Evolutionary conservation across 2,113 vertebrate genomes (phyloP).

Genomic region (Proterorhinus semilunaris): DNA sequence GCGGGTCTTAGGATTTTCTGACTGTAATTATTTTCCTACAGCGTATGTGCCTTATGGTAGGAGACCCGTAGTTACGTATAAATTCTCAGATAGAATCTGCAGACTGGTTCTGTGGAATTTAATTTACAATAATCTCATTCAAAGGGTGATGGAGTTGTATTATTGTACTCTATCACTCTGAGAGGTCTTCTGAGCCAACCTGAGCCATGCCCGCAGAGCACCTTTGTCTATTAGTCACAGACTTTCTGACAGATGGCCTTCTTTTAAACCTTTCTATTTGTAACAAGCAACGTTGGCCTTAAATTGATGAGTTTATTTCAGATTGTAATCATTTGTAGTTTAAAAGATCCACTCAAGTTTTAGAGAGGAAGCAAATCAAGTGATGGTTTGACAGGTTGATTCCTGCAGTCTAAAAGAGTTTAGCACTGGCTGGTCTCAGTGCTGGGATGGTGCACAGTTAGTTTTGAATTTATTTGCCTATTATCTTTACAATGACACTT

Average conservation of each 20-base stretch:
- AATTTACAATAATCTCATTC: conserved; percentile 1
- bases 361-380: conserved; percentile 11
- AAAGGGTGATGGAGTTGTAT: conserved; percentile 21
- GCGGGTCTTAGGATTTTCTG: conserved; percentile 34
- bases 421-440: conserved; percentile 60
- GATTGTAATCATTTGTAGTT: conserved; percentile 11
- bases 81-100: conserved; percentile 29
- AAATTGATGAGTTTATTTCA: conserved; percentile 18
- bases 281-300: conserved; percentile 28
- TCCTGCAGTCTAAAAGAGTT: conserved; percentile 28
- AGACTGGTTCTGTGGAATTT: conserved; percentile 49
- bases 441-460: conserved; percentile 38
- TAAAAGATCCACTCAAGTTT: conserved; percentile 22
- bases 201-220: conserved; percentile 18
- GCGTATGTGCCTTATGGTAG: conserved; percentile 61
- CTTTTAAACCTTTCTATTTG: conserved; percentile 13
- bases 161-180: conserved; percentile 18
- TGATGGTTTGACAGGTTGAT: conserved; percentile 22
- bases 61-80: conserved; percentile 23
- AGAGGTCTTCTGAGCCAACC: conserved; percentile 22
- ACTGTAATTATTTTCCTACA: conserved; percentile 36
- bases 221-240: conserved; percentile 21
- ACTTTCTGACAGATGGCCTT: conserved; percentile 35
- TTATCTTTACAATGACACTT: conserved; percentile 48
- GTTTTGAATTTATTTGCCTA: conserved; percentile 56